Conservation (phyloP, 1,140 invertebrate species). For the Telenomus remus region DNA sequence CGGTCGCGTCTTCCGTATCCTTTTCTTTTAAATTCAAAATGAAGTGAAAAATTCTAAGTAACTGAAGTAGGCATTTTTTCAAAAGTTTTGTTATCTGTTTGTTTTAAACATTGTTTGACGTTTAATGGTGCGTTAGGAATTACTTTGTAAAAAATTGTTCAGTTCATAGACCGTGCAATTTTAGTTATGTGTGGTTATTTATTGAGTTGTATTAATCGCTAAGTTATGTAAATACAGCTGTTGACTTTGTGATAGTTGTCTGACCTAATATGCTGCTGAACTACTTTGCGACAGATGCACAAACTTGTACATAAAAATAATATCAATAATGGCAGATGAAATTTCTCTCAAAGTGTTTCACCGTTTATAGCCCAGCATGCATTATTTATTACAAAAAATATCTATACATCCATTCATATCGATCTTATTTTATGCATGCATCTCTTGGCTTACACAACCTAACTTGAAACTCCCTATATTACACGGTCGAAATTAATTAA, state of each 20-base stretch:
- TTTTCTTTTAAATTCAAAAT: too few relatives aligned
- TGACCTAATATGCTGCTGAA: constrained; percentile 29
- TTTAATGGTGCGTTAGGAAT: too few relatives aligned
- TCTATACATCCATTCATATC: too few relatives aligned
- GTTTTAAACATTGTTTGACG: too few relatives aligned
- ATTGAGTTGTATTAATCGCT: constrained; percentile 20
- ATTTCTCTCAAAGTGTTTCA: not conserved
- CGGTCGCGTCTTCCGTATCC: too few relatives aligned
- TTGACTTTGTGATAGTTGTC: constrained; percentile 20
- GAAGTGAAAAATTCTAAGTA: too few relatives aligned
- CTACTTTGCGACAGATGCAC: constrained; percentile 13
- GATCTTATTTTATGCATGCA: too few relatives aligned
- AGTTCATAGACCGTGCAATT: constrained; percentile 6
- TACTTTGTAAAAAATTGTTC: too few relatives aligned
- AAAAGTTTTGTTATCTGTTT: too few relatives aligned
- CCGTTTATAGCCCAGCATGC: not conserved
- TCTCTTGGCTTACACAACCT: too few relatives aligned
- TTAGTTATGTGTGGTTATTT: constrained; percentile 10
- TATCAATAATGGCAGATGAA: constrained; percentile 4
- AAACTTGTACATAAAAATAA: constrained; percentile 5
- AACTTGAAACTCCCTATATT: not conserved
- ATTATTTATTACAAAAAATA: not conserved
- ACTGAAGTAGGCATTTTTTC: too few relatives aligned
- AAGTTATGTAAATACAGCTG: constrained; percentile 14
- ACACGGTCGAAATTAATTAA: not conserved